phyloP scores from a whole-genome alignment of 2,113 vertebrate species.

The Lontra canadensis region DNA sequence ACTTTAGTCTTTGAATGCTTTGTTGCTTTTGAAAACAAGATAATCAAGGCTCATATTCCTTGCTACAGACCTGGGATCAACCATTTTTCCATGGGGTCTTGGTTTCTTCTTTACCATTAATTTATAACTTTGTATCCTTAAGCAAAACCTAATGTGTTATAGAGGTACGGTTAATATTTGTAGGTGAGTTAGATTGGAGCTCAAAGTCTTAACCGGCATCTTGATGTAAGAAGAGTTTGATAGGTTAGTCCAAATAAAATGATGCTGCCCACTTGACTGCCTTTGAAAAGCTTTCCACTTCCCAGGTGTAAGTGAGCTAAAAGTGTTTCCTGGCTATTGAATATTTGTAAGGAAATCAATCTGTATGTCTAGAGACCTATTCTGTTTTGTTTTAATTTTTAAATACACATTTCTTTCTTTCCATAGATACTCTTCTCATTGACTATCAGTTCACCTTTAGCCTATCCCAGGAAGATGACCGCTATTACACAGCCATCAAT shows the following conservation, averaged over 20 bases:
- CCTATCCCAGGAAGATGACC: conserved; percentile 98
- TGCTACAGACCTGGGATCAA: neutral
- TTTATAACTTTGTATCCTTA: conserved; percentile 9
- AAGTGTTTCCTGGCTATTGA: conserved; percentile 27
- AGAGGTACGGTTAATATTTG: conserved; percentile 4
- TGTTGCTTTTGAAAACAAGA: neutral
- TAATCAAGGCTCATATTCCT: neutral
- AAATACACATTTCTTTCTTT: conserved; percentile 35
- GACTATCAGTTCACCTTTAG: conserved; percentile 99
- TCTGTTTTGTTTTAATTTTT: conserved; percentile 34
- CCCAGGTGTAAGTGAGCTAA: neutral
- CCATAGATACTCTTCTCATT: conserved; percentile 95
- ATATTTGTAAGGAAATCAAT: conserved; percentile 18
- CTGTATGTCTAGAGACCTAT: neutral
- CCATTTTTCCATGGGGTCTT: conserved; percentile 1
- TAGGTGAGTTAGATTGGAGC: neutral
- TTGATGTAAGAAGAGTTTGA: neutral
- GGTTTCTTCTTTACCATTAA: neutral
- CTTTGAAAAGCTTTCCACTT: neutral
- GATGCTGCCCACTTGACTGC: neutral
- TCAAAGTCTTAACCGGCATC: neutral
- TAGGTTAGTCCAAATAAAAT: conserved; percentile 20
- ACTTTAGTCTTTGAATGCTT: neutral
- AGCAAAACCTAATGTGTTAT: neutral
- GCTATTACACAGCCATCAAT: conserved; percentile 98